These are phyloP conservation scores for Petrocephalus microphthalmus DNA, from an alignment of 2,113 vertebrate species.

Conservation along the genomic window DNA sequence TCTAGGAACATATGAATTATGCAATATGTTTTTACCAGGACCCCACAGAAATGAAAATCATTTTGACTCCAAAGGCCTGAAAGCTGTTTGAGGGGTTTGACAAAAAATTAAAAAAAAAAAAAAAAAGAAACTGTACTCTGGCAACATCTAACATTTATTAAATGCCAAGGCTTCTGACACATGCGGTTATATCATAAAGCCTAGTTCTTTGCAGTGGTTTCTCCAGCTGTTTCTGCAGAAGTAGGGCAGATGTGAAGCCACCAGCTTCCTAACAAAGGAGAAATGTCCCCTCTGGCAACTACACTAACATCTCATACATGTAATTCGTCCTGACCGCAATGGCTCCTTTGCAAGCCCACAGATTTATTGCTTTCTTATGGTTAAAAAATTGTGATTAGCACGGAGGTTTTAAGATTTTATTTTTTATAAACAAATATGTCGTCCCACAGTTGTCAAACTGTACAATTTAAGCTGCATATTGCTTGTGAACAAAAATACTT, in stretches of 20 bases:
- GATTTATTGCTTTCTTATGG: not conserved
- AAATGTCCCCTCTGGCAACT: not conserved
- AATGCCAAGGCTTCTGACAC: not conserved
- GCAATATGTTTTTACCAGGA: not conserved
- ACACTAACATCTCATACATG: not conserved
- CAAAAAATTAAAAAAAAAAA: not conserved
- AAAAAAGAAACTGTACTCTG: not conserved
- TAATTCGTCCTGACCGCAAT: not conserved
- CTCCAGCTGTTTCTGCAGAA: not conserved
- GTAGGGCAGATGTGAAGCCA: not conserved
- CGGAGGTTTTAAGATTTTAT: not conserved
- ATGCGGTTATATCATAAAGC: not conserved
- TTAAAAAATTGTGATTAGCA: not conserved
- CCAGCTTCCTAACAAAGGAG: not conserved
- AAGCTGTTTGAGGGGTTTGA: not conserved
- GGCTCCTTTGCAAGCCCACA: not conserved
- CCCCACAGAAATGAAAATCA: not conserved
- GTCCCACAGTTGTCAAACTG: not conserved
- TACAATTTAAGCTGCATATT: not conserved
- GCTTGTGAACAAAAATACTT: not conserved
- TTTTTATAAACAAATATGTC: not conserved
- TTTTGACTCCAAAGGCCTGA: not conserved
- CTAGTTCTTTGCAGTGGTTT: not conserved
- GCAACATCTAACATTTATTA: not conserved
- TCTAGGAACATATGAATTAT: not conserved